A percentile compares a stretch with the other conserved stretches of the same genome.
Evolutionary conservation across 2,113 vertebrate species (phyloP).

Genomic region (Ciconia maguari): DNA sequence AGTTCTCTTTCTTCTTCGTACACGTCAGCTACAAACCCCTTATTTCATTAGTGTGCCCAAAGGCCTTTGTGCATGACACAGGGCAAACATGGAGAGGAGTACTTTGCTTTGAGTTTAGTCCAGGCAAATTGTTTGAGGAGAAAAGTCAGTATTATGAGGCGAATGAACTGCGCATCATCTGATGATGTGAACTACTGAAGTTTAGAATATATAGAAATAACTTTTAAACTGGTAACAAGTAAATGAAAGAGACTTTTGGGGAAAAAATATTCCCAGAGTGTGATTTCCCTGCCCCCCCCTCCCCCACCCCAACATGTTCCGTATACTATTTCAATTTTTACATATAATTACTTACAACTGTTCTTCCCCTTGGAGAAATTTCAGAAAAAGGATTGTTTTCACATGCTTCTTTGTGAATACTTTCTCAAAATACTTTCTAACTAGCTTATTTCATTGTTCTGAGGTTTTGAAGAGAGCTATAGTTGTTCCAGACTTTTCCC

Average conservation of each 20-base stretch:
- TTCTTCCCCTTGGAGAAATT: not conserved
- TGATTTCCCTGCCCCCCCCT: not conserved
- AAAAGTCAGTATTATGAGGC: not conserved
- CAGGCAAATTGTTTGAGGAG: not conserved
- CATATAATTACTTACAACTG: not conserved
- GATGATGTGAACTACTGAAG: not conserved
- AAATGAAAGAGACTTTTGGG: not conserved
- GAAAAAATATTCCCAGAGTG: not conserved
- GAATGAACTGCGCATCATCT: not conserved
- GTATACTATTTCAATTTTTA: not conserved
- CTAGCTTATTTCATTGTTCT: not conserved
- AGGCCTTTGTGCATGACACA: not conserved
- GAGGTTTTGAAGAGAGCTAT: not conserved
- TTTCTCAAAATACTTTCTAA: not conserved
- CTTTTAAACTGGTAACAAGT: not conserved
- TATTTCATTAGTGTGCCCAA: not conserved
- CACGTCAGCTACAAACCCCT: not conserved
- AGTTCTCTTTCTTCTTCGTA: rapidly evolving
- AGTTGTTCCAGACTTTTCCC: not conserved
- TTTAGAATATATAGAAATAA: not conserved
- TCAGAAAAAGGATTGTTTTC: not conserved
- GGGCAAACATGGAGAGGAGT: not conserved
- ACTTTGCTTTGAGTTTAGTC: not conserved
- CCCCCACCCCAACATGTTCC: not conserved
- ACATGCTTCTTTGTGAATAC: not conserved